Conservation (phyloP, 2,797 vertebrate species). For the Psittacula echo region DNA sequence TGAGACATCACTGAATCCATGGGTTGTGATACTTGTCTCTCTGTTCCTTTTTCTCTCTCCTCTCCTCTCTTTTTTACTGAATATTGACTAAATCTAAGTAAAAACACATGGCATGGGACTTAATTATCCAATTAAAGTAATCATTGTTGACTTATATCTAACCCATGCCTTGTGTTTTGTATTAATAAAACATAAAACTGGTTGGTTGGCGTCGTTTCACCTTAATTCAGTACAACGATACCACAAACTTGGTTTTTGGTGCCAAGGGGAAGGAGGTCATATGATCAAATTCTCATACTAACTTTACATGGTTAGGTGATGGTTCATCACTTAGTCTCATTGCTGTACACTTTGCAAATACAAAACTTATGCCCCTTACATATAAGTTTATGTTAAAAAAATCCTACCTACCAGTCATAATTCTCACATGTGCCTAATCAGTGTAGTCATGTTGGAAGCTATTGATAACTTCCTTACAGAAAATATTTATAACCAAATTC, state of each 20-base stretch:
- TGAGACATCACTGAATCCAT: neutral
- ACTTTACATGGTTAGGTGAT: neutral
- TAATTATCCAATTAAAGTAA: neutral
- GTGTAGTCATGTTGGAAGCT: neutral
- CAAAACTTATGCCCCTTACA: neutral
- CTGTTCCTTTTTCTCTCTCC: neutral
- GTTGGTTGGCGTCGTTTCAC: neutral
- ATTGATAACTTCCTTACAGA: neutral
- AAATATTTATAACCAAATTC: neutral
- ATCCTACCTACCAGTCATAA: neutral
- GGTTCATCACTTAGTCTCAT: neutral
- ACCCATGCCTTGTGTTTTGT: neutral
- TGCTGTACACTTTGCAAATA: neutral
- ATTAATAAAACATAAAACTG: neutral
- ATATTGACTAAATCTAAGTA: neutral
- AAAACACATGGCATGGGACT: neutral
- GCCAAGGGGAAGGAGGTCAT: neutral
- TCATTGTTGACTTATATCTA: neutral
- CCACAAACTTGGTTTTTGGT: neutral
- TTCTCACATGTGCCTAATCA: neutral
- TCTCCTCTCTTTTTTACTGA: neutral
- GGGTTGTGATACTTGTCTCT: neutral
- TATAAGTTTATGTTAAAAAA: neutral
- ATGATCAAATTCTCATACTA: neutral
- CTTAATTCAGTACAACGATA: neutral